Evolutionary conservation across 2,888 invertebrate genomes (phyloP).

Genomic region (Acholoe squamosa): DNA sequence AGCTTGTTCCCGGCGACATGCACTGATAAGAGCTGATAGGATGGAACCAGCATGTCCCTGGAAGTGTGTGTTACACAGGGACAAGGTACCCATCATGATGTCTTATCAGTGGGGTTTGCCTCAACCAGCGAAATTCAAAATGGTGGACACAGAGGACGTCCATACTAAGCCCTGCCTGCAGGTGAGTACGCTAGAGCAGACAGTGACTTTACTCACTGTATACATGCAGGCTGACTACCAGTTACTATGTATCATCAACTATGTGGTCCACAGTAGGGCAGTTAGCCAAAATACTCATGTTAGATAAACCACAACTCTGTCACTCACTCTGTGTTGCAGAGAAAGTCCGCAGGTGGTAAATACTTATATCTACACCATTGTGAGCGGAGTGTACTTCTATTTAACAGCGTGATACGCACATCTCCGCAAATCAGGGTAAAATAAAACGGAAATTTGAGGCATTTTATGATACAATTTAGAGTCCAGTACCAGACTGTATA

Average conservation of each 20-base stretch:
- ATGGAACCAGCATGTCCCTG: no score
- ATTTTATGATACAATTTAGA: conserved; percentile 52
- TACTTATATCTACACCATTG: not conserved
- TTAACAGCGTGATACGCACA: not conserved
- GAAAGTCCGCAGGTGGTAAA: conserved; percentile 23
- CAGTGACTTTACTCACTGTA: not conserved
- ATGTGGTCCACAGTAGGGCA: not conserved
- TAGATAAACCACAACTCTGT: not conserved
- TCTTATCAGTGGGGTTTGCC: no score
- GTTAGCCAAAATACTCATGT: not conserved
- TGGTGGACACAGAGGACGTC: no score
- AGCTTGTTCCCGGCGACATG: no score
- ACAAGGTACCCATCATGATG: no score
- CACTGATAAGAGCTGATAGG: no score
- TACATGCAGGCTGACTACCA: not conserved
- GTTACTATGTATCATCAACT: not conserved
- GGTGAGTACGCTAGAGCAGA: no score
- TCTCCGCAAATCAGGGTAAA: not conserved
- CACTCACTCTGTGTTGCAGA: not conserved
- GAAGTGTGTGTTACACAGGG: no score
- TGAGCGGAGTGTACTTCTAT: not conserved
- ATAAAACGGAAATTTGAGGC: conserved; percentile 37
- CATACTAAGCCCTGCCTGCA: no score
- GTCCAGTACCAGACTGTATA: conserved; percentile 59
- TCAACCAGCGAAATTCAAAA: no score